Conservation (phyloP, 23 tunicate genomes). For the Clavelina lepadiformis region DNA sequence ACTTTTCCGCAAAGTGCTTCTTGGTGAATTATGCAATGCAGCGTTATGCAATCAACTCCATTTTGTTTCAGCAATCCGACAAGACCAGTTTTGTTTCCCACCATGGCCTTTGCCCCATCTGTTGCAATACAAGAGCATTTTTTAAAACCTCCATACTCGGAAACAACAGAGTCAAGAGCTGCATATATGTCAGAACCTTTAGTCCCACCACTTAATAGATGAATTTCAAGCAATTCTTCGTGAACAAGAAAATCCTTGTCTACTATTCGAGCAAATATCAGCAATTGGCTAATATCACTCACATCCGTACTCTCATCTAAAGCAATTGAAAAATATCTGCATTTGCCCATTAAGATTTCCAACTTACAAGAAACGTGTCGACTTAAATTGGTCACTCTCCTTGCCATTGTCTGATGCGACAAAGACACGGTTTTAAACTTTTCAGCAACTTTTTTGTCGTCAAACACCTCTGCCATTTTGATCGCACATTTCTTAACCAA, state of each 20-base stretch:
- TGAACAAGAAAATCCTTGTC: constrained; percentile 11
- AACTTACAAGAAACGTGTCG: constrained; percentile 17
- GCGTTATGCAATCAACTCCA: constrained; percentile 5
- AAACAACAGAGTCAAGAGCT: constrained; percentile 5
- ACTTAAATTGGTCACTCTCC: constrained; percentile 22
- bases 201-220: constrained; percentile 5
- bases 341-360: constrained; percentile 4
- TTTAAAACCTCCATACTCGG: constrained; percentile 11
- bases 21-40: constrained; percentile 10
- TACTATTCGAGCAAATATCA: not conserved
- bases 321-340: not conserved
- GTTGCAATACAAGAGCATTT: constrained; percentile 2
- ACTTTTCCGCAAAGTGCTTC: constrained; percentile 6
- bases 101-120: constrained; percentile 23
- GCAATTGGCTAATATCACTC: constrained; percentile 1
- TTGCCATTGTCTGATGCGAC: constrained; percentile 45
- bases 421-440: constrained; percentile 30
- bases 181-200: constrained; percentile 9
- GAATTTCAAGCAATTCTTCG: constrained; percentile 2
- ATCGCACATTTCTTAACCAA: constrained; percentile 37
- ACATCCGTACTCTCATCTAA: constrained; percentile 2
- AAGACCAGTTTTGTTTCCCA: constrained; percentile 9
- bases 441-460: constrained; percentile 23
- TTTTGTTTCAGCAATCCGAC: constrained; percentile 10
- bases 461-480: constrained; percentile 37